Percentiles rank a stretch among this genome's conserved stretches.
phyloP scores from a whole-genome alignment of 2,113 vertebrate species.

The Lagenorhynchus albirostris region DNA sequence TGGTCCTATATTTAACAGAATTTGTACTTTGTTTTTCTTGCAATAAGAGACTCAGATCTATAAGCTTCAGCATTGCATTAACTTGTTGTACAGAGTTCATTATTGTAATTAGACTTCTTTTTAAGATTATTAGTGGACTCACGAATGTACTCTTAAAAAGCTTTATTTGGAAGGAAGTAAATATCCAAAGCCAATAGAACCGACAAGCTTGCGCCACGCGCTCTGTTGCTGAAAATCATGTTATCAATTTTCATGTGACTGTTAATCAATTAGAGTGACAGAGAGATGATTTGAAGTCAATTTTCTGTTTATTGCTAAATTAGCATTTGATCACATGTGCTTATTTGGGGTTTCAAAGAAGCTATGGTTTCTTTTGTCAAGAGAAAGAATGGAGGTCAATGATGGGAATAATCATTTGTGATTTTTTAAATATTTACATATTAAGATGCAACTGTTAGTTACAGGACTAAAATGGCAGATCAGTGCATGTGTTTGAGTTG shows the following conservation, averaged over 20 bases:
- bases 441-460: background rate
- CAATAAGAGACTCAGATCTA: slow-evolving; percentile 57
- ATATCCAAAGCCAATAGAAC: slow-evolving; percentile 82
- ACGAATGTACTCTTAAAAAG: slow-evolving; percentile 86
- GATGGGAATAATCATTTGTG: slow-evolving; percentile 57
- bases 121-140: slow-evolving; percentile 85
- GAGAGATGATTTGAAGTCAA: slow-evolving; percentile 95
- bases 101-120: slow-evolving; percentile 83
- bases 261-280: slow-evolving; percentile 94
- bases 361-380: slow-evolving; percentile 71
- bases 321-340: slow-evolving; percentile 83
- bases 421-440: slow-evolving; percentile 52
- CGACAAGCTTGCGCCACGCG: slow-evolving; percentile 76
- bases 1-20: background rate
- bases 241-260: slow-evolving; percentile 97
- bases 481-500: background rate
- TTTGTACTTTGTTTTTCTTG: slow-evolving; percentile 64
- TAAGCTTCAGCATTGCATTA: slow-evolving; percentile 56
- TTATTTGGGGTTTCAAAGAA: slow-evolving; percentile 75
- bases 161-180: slow-evolving; percentile 85
- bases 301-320: slow-evolving; percentile 88
- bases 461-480: background rate
- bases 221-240: slow-evolving; percentile 85
- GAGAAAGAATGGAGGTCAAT: slow-evolving; percentile 57
- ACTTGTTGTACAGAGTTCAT: slow-evolving; percentile 73